phyloP scores from a whole-genome alignment of 2,888 invertebrate species.

The Harpalus rufipes region DNA sequence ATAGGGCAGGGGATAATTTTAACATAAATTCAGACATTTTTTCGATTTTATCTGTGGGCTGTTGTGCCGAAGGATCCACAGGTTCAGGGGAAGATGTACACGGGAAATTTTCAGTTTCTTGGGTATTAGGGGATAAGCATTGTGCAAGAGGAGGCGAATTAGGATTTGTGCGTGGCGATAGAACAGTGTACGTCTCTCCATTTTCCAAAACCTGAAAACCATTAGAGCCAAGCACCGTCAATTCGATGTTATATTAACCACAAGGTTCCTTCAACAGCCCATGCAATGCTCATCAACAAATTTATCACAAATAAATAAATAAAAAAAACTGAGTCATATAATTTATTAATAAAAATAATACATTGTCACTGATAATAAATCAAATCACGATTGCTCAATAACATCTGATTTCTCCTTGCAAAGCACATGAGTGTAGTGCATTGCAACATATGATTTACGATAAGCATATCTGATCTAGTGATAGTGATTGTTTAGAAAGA shows the following conservation, averaged over 20 bases:
- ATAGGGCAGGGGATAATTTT: constrained; percentile 48
- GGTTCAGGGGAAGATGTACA: constrained; percentile 68
- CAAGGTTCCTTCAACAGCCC: constrained; percentile 39
- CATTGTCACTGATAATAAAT: background rate
- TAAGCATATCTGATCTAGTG: constrained; percentile 45
- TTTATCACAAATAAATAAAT: constrained; percentile 17
- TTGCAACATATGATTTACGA: constrained; percentile 36
- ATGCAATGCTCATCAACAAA: constrained; percentile 57
- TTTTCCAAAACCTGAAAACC: constrained; percentile 86
- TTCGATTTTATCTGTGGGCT: constrained; percentile 55
- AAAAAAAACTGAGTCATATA: background rate
- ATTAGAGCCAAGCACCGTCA: constrained; percentile 77
- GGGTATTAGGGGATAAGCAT: constrained; percentile 71
- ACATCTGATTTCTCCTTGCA: constrained; percentile 23
- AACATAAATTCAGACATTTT: constrained; percentile 48
- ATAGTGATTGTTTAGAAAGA: constrained; percentile 35
- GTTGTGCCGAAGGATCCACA: constrained; percentile 68
- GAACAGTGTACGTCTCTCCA: constrained; percentile 83
- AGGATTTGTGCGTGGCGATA: constrained; percentile 78
- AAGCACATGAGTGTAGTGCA: constrained; percentile 51
- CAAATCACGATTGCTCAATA: constrained; percentile 13
- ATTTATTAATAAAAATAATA: constrained; percentile 3
- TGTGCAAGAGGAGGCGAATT: constrained; percentile 76
- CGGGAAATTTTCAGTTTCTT: constrained; percentile 57
- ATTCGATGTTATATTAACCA: constrained; percentile 41